A percentile compares a stretch with the other conserved stretches of the same genome.
These are phyloP conservation scores for Calameuta filiformis DNA, from an alignment of 2,888 invertebrate species.

Conservation along the genomic window DNA sequence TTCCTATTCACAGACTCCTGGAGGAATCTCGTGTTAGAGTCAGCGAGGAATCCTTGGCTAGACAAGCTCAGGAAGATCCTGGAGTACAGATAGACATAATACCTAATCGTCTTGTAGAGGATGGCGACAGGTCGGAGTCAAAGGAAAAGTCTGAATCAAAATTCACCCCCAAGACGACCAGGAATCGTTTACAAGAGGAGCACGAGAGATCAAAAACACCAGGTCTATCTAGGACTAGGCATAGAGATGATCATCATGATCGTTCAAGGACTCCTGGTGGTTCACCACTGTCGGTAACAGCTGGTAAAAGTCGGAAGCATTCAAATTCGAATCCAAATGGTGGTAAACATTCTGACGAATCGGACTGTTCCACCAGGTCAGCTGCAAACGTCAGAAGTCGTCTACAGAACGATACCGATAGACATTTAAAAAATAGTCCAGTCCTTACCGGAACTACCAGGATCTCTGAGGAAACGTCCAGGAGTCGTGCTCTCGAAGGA, in stretches of 20 bases:
- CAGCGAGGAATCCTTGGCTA: slow-evolving; percentile 53
- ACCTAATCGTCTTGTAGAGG: slow-evolving; percentile 22
- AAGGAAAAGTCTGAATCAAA: slow-evolving; percentile 1
- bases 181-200: slow-evolving; percentile 38
- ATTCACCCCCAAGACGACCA: slow-evolving; percentile 32
- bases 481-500: background rate
- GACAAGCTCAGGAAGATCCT: slow-evolving; percentile 38
- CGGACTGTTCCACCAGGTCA: background rate
- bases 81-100: slow-evolving; percentile 23
- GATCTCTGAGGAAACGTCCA: slow-evolving; percentile 1
- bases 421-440: background rate
- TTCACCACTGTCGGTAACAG: background rate
- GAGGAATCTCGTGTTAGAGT: slow-evolving; percentile 55
- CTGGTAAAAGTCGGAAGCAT: background rate
- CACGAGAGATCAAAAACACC: slow-evolving; percentile 35
- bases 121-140: slow-evolving; percentile 14
- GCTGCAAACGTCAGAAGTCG: background rate
- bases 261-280: background rate
- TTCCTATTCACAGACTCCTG: slow-evolving; percentile 53
- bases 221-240: slow-evolving; percentile 20
- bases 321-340: background rate
- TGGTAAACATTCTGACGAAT: background rate
- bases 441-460: background rate
- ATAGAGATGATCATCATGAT: background rate
- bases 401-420: background rate